These are phyloP conservation scores for Lordiphosa clarofinis DNA, from an alignment of 1,140 invertebrate species.

Conservation along the genomic window DNA sequence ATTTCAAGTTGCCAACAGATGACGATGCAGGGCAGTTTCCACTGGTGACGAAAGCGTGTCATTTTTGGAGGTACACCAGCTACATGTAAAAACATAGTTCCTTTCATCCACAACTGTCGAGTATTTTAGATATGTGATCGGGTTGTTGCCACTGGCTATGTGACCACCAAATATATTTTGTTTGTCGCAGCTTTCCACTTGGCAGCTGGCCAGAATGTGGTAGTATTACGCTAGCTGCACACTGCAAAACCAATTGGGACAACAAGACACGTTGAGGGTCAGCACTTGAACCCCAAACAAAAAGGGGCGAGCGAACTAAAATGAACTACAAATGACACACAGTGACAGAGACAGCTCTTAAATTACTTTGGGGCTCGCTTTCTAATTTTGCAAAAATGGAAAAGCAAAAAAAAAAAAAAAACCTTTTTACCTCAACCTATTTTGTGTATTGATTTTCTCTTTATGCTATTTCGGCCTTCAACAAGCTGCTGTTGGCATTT, in stretches of 20 bases:
- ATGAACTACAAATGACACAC: conserved; percentile 16
- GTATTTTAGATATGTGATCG: background rate
- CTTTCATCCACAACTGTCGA: too few relatives aligned
- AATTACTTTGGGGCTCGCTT: conserved; percentile 59
- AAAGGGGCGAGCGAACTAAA: conserved; percentile 5
- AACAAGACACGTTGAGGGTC: conserved; percentile 45
- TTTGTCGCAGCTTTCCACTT: conserved; percentile 31
- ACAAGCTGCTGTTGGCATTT: conserved; percentile 33
- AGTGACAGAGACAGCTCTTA: conserved; percentile 44
- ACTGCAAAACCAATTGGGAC: conserved; percentile 28
- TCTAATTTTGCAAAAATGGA: conserved; percentile 73
- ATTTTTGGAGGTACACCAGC: too few relatives aligned
- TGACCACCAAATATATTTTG: conserved; percentile 38
- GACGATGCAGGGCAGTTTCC: background rate
- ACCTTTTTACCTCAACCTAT: conserved; percentile 56
- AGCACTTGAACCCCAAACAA: conserved; percentile 48
- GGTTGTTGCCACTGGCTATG: conserved; percentile 14
- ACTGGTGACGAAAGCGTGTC: background rate
- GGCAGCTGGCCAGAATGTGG: conserved; percentile 39
- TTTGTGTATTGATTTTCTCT: conserved; percentile 61
- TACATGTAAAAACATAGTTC: too few relatives aligned
- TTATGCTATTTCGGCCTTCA: conserved; percentile 41
- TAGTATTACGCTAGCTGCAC: conserved; percentile 29
- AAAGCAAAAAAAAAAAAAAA: conserved; percentile 20
- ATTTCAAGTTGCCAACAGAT: conserved; percentile 26